Percentiles rank a stretch among this genome's conserved stretches.
phyloP scores from a whole-genome alignment of 2,113 vertebrate genomes.

The Bufo gargarizans region DNA sequence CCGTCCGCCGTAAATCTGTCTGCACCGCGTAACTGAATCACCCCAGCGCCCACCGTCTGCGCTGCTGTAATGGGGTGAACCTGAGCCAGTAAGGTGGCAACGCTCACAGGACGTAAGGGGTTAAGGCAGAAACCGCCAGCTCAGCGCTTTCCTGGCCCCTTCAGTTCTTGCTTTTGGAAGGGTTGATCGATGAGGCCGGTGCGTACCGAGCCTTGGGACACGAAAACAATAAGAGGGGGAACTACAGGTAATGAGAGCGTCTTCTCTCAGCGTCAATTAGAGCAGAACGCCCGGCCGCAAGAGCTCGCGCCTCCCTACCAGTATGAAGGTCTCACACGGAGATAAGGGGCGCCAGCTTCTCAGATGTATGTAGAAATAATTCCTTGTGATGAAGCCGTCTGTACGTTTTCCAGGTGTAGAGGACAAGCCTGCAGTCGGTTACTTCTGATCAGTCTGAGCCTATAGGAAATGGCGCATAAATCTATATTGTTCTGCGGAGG shows the following conservation, averaged over 20 bases:
- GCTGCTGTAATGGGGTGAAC: neutral
- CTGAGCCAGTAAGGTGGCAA: neutral
- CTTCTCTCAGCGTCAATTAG: constrained; percentile 19
- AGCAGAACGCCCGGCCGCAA: constrained; percentile 7
- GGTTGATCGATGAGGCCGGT: constrained; percentile 51
- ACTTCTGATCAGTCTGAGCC: neutral
- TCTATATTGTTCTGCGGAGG: no score
- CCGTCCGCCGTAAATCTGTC: no score
- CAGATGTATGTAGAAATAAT: neutral
- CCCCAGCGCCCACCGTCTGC: no score
- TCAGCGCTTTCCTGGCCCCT: constrained; percentile 44
- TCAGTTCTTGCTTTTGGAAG: constrained; percentile 38
- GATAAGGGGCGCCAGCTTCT: constrained; percentile 6
- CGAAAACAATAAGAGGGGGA: constrained; percentile 42
- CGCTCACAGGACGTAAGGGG: neutral
- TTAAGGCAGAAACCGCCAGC: constrained; percentile 14
- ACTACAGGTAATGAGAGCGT: constrained; percentile 46
- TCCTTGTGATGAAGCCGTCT: neutral
- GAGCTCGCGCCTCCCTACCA: neutral
- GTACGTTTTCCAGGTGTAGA: neutral
- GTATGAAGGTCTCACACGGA: neutral
- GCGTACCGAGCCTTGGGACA: constrained; percentile 44
- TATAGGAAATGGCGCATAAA: no score
- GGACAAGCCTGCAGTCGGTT: neutral
- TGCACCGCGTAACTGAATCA: no score